phyloP scores from a whole-genome alignment of 1,140 invertebrate genomes.

The Trigoniulus corallinus region DNA sequence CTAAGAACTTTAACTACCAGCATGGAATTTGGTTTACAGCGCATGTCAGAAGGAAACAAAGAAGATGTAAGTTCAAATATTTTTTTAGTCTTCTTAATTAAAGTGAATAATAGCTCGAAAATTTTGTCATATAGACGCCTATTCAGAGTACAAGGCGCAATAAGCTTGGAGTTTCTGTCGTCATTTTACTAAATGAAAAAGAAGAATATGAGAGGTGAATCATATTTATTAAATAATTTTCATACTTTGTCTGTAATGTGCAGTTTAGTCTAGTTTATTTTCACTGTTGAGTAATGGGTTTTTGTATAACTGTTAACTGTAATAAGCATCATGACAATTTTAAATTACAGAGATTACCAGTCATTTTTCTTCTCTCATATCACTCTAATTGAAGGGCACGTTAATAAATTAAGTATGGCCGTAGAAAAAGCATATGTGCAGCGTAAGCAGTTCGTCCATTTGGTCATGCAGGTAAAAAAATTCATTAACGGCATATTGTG shows the following conservation, averaged over 20 bases:
- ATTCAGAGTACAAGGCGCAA: slow-evolving; percentile 20
- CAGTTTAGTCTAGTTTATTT: too few species aligned
- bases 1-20: slow-evolving; percentile 35
- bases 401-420: slow-evolving; percentile 48
- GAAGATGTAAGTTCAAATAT: too few species aligned
- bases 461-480: slow-evolving; percentile 36
- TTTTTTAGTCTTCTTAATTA: not conserved
- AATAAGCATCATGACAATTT: not conserved
- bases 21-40: slow-evolving; percentile 21
- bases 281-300: too few species aligned
- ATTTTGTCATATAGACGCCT: not conserved
- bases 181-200: slow-evolving; percentile 23
- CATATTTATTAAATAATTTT: not conserved
- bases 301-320: not conserved
- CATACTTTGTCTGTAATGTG: too few species aligned
- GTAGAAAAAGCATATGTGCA: slow-evolving; percentile 38
- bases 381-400: slow-evolving; percentile 53
- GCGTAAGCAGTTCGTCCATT: slow-evolving; percentile 33
- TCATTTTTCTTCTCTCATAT: slow-evolving; percentile 60
- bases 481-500: not conserved
- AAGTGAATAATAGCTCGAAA: not conserved
- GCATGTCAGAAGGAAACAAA: not conserved
- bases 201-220: slow-evolving; percentile 13
- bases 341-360: slow-evolving; percentile 17
- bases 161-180: slow-evolving; percentile 35